Percentiles rank a stretch among this genome's conserved stretches.
Evolutionary conservation across 1,140 invertebrate species (phyloP).

Genomic region (Drosophila auraria): DNA sequence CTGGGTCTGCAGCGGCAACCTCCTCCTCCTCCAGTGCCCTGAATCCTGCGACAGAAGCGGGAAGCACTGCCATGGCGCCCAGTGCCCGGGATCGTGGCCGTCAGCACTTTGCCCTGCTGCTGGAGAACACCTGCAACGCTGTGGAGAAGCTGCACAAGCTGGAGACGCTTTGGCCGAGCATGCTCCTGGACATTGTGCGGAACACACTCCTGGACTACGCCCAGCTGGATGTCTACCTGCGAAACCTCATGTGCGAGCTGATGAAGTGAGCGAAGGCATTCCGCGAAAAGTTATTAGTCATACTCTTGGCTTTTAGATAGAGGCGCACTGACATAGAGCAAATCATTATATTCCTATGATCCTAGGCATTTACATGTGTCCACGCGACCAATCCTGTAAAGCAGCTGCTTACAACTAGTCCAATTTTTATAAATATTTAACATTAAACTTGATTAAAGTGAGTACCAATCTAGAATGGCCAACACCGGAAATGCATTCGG

Average conservation of each 20-base stretch:
- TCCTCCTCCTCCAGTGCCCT: neutral
- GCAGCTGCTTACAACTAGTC: conserved; percentile 69
- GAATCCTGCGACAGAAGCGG: conserved; percentile 20
- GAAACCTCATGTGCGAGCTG: conserved; percentile 85
- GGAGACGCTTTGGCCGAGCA: conserved; percentile 90
- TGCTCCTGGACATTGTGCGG: conserved; percentile 90
- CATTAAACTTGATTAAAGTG: conserved; percentile 68
- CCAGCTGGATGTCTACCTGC: conserved; percentile 91
- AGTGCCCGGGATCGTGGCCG: conserved; percentile 89
- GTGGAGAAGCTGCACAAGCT: conserved; percentile 90
- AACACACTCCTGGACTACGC: conserved; percentile 91
- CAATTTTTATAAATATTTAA: conserved; percentile 84
- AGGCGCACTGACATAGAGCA: conserved; percentile 40
- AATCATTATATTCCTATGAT: conserved; percentile 64
- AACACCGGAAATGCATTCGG: conserved; percentile 31
- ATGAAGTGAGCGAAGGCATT: conserved; percentile 65
- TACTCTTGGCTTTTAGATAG: conserved; percentile 64
- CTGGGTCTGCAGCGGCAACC: conserved; percentile 1
- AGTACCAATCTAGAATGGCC: conserved; percentile 48
- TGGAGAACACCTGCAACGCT: conserved; percentile 90
- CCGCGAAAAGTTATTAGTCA: conserved; percentile 47
- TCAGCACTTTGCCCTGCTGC: conserved; percentile 88
- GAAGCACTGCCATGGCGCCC: conserved; percentile 49
- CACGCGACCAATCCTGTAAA: conserved; percentile 64
- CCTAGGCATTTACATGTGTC: conserved; percentile 69